phyloP scores from a whole-genome alignment of 2,888 invertebrate genomes.

The Amphiduros pacificus region DNA sequence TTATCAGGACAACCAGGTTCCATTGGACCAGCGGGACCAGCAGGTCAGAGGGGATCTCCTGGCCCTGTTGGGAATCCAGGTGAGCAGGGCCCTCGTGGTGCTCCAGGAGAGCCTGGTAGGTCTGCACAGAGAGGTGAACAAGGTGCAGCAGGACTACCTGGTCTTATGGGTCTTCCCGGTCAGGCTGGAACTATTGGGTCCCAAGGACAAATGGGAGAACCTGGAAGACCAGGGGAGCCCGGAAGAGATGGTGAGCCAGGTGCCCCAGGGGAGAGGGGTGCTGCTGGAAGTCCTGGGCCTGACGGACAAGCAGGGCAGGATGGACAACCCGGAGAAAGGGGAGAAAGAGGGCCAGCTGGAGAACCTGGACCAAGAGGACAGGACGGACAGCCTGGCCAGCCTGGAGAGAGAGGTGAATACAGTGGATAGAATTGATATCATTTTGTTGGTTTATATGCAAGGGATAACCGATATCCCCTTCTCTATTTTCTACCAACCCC shows the following conservation, averaged over 20 bases:
- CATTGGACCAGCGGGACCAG: slow-evolving; percentile 8
- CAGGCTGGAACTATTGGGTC: slow-evolving; percentile 10
- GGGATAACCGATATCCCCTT: no score
- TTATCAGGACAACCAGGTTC: slow-evolving; percentile 3
- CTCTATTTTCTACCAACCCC: no score
- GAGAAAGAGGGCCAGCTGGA: slow-evolving; percentile 24
- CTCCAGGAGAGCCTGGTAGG: slow-evolving; percentile 11
- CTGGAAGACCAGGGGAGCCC: slow-evolving; percentile 16
- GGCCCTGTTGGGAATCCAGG: no score
- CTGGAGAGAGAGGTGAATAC: slow-evolving; percentile 15
- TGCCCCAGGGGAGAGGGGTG: slow-evolving; percentile 18
- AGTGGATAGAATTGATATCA: background rate
- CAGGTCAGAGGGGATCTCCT: slow-evolving; percentile 2
- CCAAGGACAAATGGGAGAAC: slow-evolving; percentile 8
- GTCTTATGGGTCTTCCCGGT: slow-evolving; percentile 13
- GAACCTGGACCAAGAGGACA: slow-evolving; percentile 21
- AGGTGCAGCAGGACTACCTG: slow-evolving; percentile 16
- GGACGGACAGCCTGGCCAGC: slow-evolving; percentile 18
- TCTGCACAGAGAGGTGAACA: slow-evolving; percentile 8
- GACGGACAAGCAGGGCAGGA: no score
- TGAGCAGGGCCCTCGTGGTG: slow-evolving; percentile 18
- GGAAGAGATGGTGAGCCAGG: slow-evolving; percentile 16
- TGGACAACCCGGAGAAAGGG: slow-evolving; percentile 12
- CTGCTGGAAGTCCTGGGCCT: slow-evolving; percentile 15
- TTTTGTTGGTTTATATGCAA: no score